Base-by-base conservation (phyloP, 2,113 vertebrate genomes). In the Zosterops hypoxanthus region DNA sequence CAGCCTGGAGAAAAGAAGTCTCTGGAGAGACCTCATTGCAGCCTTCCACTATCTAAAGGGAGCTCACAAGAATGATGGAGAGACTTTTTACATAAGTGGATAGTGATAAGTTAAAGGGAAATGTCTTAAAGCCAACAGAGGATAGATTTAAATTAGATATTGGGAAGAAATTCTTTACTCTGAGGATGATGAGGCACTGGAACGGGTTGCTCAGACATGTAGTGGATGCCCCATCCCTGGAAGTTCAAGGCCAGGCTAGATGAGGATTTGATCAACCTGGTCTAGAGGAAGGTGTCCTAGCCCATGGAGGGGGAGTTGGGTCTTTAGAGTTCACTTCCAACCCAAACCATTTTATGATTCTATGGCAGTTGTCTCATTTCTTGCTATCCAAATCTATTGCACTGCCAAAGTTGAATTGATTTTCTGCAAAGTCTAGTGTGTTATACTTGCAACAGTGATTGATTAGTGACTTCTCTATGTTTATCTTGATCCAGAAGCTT, bases 181-280 rank as follows among this genome's bases (percentile, higher is more conserved):
- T 42, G 34, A 31, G 11, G 6, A 14, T 42, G 17, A 6, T 34
- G 21, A 66, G 31, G 21, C 21, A 34, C 20, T 59, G 31, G 25
- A 66, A 50, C 0, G 0, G 11, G 26, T 56, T 59, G 10, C 31
- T 23, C 21, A 31, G 21, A 44, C 5, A 68, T 31, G 14, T 7
- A 52, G 31, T 59, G 33, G 16, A 20, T 29, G 9, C 12, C 14
- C 17, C 5, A 21, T 42, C 5, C 16, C 11, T 59, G 61, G 4
- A 59, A 68, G 31, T 31, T 68, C 44, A 59, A 26, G 25, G 25
- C 21, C 7, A 64, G 42, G 4, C 8, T 64, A 34, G 24, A 71
- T 9, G 6, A n/a, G 18, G 21, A 55, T 71, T 88, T 80, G 49
- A 63, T 21, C 16, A 41, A 14, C 23, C 15, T 53, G 16, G 41